These are phyloP conservation scores for Microtus pennsylvanicus DNA, from an alignment of 2,113 vertebrate genomes.

Conservation along the genomic window DNA sequence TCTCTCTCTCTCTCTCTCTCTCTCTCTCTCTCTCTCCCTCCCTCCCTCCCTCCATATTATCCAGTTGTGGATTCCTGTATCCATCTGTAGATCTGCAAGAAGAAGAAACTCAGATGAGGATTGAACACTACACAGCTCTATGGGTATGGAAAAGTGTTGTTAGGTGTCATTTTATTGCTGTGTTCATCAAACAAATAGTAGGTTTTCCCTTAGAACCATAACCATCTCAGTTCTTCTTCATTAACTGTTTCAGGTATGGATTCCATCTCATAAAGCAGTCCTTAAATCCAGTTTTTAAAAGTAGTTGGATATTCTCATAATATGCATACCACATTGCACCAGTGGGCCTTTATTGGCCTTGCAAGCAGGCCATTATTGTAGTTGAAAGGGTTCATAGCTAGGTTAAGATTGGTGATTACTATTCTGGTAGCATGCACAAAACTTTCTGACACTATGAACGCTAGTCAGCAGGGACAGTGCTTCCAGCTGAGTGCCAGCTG, in stretches of 20 bases:
- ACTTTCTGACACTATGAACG: not conserved
- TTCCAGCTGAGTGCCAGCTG: not conserved
- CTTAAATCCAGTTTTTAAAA: not conserved
- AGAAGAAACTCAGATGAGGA: not conserved
- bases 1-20: not conserved
- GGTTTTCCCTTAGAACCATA: not conserved
- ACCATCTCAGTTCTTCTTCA: not conserved
- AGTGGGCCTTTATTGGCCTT: not conserved
- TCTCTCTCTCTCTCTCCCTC: no score
- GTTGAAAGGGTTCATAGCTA: not conserved
- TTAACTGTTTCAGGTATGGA: not conserved
- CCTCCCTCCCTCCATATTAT: not conserved
- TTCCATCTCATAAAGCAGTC: not conserved
- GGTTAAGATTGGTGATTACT: not conserved
- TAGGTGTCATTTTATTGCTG: not conserved
- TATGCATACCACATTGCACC: not conserved
- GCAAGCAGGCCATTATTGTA: not conserved
- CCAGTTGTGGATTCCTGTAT: not conserved
- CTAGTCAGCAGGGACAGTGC: not conserved
- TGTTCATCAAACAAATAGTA: not conserved
- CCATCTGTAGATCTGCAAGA: not conserved
- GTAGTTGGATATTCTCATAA: not conserved
- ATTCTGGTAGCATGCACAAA: not conserved
- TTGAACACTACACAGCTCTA: not conserved
- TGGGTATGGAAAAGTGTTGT: not conserved